Evolutionary conservation across 2,113 vertebrate species (phyloP), one percentile per base, ranked within the genome.

Genomic region (Trichomycterus rosablanca): DNA sequence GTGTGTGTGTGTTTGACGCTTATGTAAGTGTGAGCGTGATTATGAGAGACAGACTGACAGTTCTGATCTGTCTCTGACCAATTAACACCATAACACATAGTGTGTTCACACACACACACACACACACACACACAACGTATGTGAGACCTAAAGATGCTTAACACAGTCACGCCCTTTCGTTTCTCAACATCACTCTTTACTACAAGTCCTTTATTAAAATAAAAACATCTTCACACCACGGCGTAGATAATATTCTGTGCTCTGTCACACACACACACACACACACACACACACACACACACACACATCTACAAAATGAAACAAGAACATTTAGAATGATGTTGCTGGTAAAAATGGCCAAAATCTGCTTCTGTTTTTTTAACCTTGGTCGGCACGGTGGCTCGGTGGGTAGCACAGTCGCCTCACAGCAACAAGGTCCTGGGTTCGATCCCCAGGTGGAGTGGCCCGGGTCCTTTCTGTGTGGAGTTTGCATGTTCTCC

Each of bases 281-380:
- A 43, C 54, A 58, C 55, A 58, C 55, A 43, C 39, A 16, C 40
- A 55, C 26, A 44, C 51, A 61, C 61, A 66, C 62, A 69, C 60
- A 56, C 34, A 65, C 54, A 59, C 54, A 59, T 66, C 3, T 2
- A 40, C 2, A 40, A 14, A 40, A 14, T 40, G 7, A 30, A 3
- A 30, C 26, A 3, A 30, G 26, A 30, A n/a, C n/a, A n/a, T n/a
- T n/a, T 30, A 30, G 26, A 30, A 7, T 4, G 26, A 30, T 7
- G 26, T 3, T 4, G 26, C 7, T 30, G 26, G 3, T 3, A 30
- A 30, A 7, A 7, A 30, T 7, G n/a, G n/a, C n/a, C n/a, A n/a
- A 30, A 30, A 7, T 30, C 26, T 30, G 26, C 26, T 30, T 4
- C 26, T 30, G 26, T 7, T 30, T n/a, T n/a, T n/a, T n/a, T n/a